These are phyloP conservation scores for Stenodema calcarata DNA, from an alignment of 2,888 invertebrate genomes.

Conservation along the genomic window DNA sequence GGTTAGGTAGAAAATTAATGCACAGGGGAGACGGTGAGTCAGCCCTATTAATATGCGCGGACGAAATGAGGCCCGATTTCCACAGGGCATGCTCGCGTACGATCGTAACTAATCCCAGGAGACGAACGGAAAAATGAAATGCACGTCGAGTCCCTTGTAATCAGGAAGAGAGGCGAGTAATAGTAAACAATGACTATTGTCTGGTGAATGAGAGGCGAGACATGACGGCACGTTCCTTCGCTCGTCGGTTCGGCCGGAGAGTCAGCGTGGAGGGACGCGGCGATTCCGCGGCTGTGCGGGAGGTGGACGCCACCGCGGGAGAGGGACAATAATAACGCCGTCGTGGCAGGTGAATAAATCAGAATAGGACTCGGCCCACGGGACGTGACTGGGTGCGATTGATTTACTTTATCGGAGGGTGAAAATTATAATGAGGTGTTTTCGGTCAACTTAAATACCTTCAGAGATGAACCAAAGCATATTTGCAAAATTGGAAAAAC, in stretches of 20 bases:
- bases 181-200: constrained; percentile 44
- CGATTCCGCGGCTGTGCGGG: not conserved
- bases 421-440: too few species aligned
- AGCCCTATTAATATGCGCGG: not conserved
- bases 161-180: constrained; percentile 23
- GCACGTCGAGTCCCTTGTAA: not conserved
- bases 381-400: too few species aligned
- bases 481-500: too few species aligned
- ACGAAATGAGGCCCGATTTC: not conserved
- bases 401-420: too few species aligned
- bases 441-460: too few species aligned
- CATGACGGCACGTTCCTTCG: constrained; percentile 29
- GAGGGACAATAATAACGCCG: not conserved
- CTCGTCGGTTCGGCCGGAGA: not conserved
- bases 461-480: too few species aligned
- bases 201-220: constrained; percentile 7
- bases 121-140: not conserved
- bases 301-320: not conserved
- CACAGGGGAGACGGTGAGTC: not conserved
- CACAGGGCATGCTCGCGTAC: not conserved
- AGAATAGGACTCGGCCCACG: not conserved
- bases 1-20: not conserved
- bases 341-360: not conserved
- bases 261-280: not conserved
- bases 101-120: not conserved